phyloP scores from a whole-genome alignment of 2,888 invertebrate species.

The Mythimna loreyi region DNA sequence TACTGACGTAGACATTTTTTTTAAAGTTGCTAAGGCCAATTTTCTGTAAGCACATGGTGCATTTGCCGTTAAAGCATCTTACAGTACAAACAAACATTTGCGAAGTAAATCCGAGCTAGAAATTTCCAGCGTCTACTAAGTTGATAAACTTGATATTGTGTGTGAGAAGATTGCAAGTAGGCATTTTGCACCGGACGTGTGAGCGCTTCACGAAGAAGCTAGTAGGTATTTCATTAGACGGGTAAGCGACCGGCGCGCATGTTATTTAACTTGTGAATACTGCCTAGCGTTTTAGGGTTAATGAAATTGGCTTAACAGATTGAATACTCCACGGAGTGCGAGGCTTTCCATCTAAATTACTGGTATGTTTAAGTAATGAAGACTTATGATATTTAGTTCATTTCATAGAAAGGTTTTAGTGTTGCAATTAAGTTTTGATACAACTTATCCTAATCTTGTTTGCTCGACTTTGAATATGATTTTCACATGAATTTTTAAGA shows the following conservation, averaged over 20 bases:
- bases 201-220: constrained; percentile 46
- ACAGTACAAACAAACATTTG: constrained; percentile 16
- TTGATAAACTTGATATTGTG: constrained; percentile 38
- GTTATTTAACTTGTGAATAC: constrained; percentile 51
- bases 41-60: neutral
- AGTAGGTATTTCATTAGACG: constrained; percentile 59
- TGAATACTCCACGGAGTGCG: constrained; percentile 26
- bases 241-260: constrained; percentile 39
- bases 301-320: constrained; percentile 51
- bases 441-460: neutral
- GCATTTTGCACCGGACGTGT: constrained; percentile 46
- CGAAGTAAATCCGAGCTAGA: constrained; percentile 23
- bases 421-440: neutral
- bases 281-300: constrained; percentile 50
- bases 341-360: constrained; percentile 20
- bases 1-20: neutral
- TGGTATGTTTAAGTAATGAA: constrained; percentile 12
- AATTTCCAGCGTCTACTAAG: constrained; percentile 16
- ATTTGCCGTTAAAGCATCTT: constrained; percentile 9
- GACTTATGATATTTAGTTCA: constrained; percentile 22
- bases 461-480: neutral
- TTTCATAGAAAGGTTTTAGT: constrained; percentile 2
- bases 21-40: neutral
- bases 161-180: constrained; percentile 41
- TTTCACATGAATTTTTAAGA: neutral